Evolutionary conservation across 2,113 vertebrate genomes (phyloP).

Genomic region (Noctilio leporinus): DNA sequence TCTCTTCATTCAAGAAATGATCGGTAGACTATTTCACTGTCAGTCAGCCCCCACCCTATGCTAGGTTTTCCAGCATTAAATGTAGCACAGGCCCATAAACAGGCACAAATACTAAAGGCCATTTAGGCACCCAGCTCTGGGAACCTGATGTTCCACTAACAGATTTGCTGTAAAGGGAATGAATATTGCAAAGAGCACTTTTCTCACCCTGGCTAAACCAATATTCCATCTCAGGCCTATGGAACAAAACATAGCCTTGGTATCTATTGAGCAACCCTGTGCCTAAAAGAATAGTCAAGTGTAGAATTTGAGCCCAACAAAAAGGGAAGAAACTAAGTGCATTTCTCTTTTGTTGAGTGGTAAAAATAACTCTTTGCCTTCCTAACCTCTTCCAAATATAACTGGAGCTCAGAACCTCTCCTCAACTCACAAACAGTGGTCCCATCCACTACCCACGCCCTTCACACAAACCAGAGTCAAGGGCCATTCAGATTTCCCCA

Average conservation of each 20-base stretch:
- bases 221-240: conserved; percentile 12
- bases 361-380: conserved; percentile 33
- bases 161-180: background rate
- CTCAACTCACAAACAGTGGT: background rate
- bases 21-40: background rate
- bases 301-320: background rate
- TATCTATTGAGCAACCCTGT: background rate
- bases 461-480: conserved; percentile 29
- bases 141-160: background rate
- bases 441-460: background rate
- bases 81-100: background rate
- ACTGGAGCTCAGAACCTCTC: background rate
- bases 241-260: conserved; percentile 45
- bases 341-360: conserved; percentile 34
- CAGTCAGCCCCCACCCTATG: background rate
- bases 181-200: background rate
- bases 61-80: background rate
- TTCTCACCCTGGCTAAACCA: conserved; percentile 23
- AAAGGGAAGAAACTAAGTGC: background rate
- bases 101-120: background rate
- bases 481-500: conserved; percentile 3
- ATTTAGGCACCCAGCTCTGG: background rate
- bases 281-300: background rate
- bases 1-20: background rate
- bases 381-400: background rate